Evolutionary conservation across 64 coral and sea anemone genomes (phyloP).

Genomic region (Montipora cactus): DNA sequence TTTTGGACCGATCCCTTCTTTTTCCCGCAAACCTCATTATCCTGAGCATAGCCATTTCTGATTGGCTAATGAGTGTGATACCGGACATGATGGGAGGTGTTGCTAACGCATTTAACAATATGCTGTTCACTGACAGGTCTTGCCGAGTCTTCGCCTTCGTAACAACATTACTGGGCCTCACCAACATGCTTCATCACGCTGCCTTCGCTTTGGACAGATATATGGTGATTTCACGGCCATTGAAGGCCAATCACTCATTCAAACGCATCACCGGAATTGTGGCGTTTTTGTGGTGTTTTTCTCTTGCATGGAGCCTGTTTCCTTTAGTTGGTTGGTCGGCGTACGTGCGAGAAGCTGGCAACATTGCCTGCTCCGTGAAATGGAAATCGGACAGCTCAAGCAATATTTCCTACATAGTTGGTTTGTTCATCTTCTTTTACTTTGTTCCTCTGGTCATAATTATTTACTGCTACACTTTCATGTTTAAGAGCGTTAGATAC

Average conservation of each 20-base stretch:
- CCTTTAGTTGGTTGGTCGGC: constrained; percentile 74
- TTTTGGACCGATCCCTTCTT: constrained; percentile 26
- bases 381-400: constrained; percentile 46
- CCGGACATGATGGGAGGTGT: constrained; percentile 19
- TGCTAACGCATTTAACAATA: constrained; percentile 11
- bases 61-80: constrained; percentile 36
- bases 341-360: constrained; percentile 42
- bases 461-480: constrained; percentile 28
- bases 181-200: constrained; percentile 64
- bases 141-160: constrained; percentile 60
- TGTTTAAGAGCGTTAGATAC: constrained; percentile 38
- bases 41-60: constrained; percentile 76
- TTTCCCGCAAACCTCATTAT: constrained; percentile 41
- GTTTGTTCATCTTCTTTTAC: constrained; percentile 70
- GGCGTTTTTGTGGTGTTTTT: constrained; percentile 20
- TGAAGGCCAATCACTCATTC: neutral
- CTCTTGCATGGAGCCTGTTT: constrained; percentile 58
- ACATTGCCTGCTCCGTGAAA: constrained; percentile 54
- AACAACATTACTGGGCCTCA: constrained; percentile 41
- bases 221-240: constrained; percentile 2
- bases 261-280: neutral
- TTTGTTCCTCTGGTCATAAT: constrained; percentile 48
- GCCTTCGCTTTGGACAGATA: constrained; percentile 59
- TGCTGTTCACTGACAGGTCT: neutral
- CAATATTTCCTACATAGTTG: constrained; percentile 46